A percentile compares a stretch with the other conserved stretches of the same genome.
These are phyloP conservation scores for Semnopithecus entellus DNA, from an alignment of 2,113 vertebrate species.

Conservation along the genomic window DNA sequence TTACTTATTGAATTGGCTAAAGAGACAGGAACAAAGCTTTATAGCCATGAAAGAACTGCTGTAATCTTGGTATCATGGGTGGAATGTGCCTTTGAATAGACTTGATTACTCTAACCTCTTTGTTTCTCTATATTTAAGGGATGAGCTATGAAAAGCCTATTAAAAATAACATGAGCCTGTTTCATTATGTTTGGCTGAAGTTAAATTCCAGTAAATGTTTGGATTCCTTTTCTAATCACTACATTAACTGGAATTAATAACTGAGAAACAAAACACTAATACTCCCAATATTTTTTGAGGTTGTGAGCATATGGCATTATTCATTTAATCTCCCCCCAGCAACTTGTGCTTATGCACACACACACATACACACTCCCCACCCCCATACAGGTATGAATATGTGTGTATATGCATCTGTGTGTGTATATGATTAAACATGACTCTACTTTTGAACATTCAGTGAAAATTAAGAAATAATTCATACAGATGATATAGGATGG, in stretches of 20 bases:
- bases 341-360: not conserved
- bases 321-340: not conserved
- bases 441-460: not conserved
- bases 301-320: not conserved
- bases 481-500: not conserved
- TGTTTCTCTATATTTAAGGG: not conserved
- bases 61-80: not conserved
- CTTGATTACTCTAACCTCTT: not conserved
- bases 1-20: not conserved
- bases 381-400: not conserved
- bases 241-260: not conserved
- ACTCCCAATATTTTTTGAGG: not conserved
- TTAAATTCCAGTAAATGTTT: not conserved
- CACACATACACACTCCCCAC: accelerated
- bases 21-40: not conserved
- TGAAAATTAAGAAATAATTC: not conserved
- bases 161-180: not conserved
- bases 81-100: not conserved
- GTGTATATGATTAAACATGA: not conserved
- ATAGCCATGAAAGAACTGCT: not conserved
- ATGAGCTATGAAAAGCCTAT: not conserved
- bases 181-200: not conserved
- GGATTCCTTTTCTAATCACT: not conserved
- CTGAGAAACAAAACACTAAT: not conserved
- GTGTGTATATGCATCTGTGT: not conserved